Base-by-base conservation (phyloP, 64 coral and sea anemone genomes). In the Anthopleura sola region DNA sequence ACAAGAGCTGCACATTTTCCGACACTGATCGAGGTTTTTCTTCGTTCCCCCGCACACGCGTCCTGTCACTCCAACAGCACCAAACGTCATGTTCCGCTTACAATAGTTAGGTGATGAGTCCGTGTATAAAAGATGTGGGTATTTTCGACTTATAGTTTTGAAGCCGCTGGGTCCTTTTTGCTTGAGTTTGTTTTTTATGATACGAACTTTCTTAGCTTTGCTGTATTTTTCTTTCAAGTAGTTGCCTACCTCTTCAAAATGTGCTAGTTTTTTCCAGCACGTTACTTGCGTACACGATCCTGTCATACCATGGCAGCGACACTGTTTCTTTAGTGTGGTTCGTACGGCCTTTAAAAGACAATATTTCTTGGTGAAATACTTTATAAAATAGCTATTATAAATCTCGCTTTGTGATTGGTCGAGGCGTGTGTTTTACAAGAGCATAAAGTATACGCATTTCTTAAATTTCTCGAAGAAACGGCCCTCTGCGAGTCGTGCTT, bases 41-140 rank as follows among this genome's bases (percentile, higher is more conserved):
- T 95, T 78, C 23, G 84, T 84, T 17, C 75, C 51, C 28, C 77
- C 37, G 77, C 93, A 95, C 21, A 74, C 68, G 16, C 93, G 90
- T 12, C 83, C 90, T 28, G 86, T 17, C 17, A 95, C 84, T 37
- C 93, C 93, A 3, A 82, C 49, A 8, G 90, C 87, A 29, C 89
- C 93, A 3, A 66, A 21, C 15, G 86, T 85, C 40, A 82, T n/a
- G 75, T 91, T 88, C 3, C 68, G 83, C 0, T 60, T 2, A 49
- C 93, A 95, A n/a, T 95, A 95, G 76, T 95, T 47, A 23, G 93
- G 93, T 46, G 93, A 95, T 0, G 76, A 15, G 0, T 88, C 82
- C 13, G 87, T 68, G 60, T 82, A 95, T 15, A 91, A 32, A 15
- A 94, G 32, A 49, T 75, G 86, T 37, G 39, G 54, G 7, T 94